Percentiles rank a stretch among this genome's conserved stretches.
phyloP scores from a whole-genome alignment of 2,888 invertebrate species.

The Hydrotaea diabolus region DNA sequence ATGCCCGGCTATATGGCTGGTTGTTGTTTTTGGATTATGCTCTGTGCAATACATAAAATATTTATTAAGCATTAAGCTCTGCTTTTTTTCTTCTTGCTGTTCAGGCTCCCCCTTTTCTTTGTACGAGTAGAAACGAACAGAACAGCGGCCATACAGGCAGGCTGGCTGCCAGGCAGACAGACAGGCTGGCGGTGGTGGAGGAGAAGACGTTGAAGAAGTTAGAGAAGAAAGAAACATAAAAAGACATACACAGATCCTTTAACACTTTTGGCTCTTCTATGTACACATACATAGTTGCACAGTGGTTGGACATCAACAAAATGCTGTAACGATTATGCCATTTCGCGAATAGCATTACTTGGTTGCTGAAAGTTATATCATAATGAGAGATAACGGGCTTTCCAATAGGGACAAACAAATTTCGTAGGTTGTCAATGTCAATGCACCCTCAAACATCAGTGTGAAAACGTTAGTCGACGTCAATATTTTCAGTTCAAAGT shows the following conservation, averaged over 20 bases:
- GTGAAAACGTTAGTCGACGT: too few relatives aligned
- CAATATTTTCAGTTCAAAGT: too few relatives aligned
- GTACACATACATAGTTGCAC: conserved; percentile 11
- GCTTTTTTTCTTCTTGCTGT: conserved; percentile 29
- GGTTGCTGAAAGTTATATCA: too few relatives aligned
- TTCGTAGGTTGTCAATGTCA: too few relatives aligned
- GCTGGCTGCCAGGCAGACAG: too few relatives aligned
- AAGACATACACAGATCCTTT: conserved; percentile 52
- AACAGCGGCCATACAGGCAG: conserved; percentile 4
- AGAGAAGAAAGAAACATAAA: conserved; percentile 39
- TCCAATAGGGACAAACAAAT: too few relatives aligned
- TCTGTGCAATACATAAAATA: conserved; percentile 43
- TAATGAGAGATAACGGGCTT: too few relatives aligned
- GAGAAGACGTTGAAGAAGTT: conserved; percentile 17
- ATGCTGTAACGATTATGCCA: too few relatives aligned
- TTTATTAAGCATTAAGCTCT: conserved; percentile 56
- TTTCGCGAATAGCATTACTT: too few relatives aligned
- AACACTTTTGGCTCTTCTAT: conserved; percentile 57
- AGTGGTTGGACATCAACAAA: too few relatives aligned
- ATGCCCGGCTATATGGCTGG: background rate
- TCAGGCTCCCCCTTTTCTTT: conserved; percentile 23
- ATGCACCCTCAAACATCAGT: too few relatives aligned
- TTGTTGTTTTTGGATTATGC: conserved; percentile 10
- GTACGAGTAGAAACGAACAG: background rate
- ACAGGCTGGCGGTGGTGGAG: conserved; percentile 1